Conservation (phyloP, 2,113 vertebrate species). For the Ornithorhynchus anatinus region DNA sequence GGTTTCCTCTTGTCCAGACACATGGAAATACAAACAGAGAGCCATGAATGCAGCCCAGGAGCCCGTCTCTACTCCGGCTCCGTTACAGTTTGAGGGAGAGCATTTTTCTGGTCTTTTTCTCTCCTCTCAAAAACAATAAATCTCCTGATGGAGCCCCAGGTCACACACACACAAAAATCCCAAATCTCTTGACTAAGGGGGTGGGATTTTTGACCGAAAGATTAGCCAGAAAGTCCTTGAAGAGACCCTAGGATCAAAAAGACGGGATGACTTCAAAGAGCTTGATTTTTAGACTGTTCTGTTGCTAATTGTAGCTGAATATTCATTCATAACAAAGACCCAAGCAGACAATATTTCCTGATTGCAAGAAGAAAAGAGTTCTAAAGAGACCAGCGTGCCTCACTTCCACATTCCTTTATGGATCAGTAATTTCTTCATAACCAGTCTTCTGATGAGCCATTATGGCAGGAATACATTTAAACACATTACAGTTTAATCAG, state of each 20-base stretch:
- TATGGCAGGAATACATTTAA: slow-evolving; percentile 31
- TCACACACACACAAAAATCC: fast-evolving
- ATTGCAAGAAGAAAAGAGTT: background rate
- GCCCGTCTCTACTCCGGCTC: no score
- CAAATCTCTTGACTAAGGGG: background rate
- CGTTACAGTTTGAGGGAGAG: no score
- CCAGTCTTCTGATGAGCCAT: slow-evolving; percentile 13
- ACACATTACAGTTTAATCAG: slow-evolving; percentile 46
- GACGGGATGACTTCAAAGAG: background rate
- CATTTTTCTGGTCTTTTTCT: no score
- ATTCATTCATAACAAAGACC: background rate
- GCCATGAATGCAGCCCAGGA: no score
- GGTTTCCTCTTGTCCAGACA: no score
- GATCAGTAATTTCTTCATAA: slow-evolving; percentile 43
- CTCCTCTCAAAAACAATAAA: no score
- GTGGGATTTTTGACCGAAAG: background rate
- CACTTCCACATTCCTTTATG: slow-evolving; percentile 35
- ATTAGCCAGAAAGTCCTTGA: fast-evolving
- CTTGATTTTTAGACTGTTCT: background rate
- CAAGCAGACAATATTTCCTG: background rate
- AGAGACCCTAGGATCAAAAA: background rate
- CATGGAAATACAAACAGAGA: no score
- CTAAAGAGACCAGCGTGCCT: background rate
- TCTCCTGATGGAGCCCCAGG: no score
- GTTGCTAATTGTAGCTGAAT: slow-evolving; percentile 2